These are phyloP conservation scores for Tribolium madens DNA, from an alignment of 1,140 invertebrate genomes.

Conservation along the genomic window DNA sequence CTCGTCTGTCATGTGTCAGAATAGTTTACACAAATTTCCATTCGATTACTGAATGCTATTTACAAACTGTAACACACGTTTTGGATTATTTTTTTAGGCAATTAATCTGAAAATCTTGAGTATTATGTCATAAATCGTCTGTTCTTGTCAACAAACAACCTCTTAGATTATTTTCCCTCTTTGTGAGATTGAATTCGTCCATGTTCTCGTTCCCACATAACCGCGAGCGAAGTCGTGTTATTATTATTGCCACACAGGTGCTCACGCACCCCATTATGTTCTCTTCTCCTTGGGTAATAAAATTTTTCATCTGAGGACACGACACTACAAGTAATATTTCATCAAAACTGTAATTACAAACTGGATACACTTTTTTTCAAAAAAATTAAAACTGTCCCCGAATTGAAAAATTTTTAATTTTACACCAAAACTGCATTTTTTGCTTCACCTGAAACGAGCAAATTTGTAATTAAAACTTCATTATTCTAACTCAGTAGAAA, in stretches of 20 bases:
- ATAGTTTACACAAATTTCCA: background rate
- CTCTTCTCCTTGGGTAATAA: background rate
- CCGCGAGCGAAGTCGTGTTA: background rate
- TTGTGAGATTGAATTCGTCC: background rate
- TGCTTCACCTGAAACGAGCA: too few relatives aligned
- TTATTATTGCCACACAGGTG: background rate
- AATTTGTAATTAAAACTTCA: too few relatives aligned
- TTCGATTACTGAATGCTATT: background rate
- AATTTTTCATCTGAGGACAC: background rate
- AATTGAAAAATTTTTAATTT: too few relatives aligned
- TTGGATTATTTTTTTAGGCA: background rate
- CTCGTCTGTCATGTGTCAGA: background rate
- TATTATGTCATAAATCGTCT: too few relatives aligned
- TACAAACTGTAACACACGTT: too few relatives aligned
- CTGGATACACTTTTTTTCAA: background rate
- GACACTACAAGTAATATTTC: background rate
- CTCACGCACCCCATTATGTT: background rate
- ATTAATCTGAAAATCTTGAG: too few relatives aligned
- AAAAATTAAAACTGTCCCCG: background rate
- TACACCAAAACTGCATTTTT: too few relatives aligned
- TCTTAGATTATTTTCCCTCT: background rate
- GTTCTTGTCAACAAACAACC: background rate
- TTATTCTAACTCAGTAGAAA: too few relatives aligned
- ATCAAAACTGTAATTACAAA: background rate
- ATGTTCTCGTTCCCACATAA: background rate